phyloP scores from a whole-genome alignment of 2,888 invertebrate species.

The Diabrotica balteata region DNA sequence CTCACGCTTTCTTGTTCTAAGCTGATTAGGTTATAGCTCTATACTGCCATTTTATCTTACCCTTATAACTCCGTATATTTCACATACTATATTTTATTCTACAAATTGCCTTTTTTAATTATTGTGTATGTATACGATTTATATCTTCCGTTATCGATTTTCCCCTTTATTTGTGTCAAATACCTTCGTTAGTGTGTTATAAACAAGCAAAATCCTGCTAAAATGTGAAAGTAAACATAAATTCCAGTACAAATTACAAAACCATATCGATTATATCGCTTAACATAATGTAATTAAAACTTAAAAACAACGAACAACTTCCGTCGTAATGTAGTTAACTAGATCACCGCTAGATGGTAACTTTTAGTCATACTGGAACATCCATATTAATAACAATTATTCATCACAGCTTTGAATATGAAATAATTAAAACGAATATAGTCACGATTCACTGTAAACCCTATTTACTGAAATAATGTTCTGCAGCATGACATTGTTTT shows the following conservation, averaged over 20 bases:
- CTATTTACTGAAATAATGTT: conserved; percentile 3
- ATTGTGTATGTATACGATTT: no score
- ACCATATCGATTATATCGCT: neutral
- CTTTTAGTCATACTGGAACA: conserved; percentile 17
- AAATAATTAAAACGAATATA: conserved; percentile 23
- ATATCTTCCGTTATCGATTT: no score
- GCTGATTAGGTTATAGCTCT: no score
- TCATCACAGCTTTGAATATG: conserved; percentile 14
- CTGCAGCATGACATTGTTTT: conserved; percentile 11
- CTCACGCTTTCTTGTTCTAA: no score
- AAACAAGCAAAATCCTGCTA: no score
- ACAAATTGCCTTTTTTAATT: no score
- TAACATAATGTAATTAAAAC: conserved; percentile 5
- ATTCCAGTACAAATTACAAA: neutral
- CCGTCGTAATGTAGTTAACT: conserved; percentile 19
- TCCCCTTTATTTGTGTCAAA: no score
- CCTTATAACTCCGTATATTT: no score
- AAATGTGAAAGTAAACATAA: no score
- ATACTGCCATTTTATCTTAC: no score
- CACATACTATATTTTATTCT: no score
- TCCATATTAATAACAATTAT: conserved; percentile 20
- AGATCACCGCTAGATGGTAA: neutral
- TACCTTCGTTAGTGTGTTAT: no score
- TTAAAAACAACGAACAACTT: conserved; percentile 16
- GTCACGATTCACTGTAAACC: conserved; percentile 18